phyloP scores from a whole-genome alignment of 2,113 vertebrate genomes.

The Chionis minor region DNA sequence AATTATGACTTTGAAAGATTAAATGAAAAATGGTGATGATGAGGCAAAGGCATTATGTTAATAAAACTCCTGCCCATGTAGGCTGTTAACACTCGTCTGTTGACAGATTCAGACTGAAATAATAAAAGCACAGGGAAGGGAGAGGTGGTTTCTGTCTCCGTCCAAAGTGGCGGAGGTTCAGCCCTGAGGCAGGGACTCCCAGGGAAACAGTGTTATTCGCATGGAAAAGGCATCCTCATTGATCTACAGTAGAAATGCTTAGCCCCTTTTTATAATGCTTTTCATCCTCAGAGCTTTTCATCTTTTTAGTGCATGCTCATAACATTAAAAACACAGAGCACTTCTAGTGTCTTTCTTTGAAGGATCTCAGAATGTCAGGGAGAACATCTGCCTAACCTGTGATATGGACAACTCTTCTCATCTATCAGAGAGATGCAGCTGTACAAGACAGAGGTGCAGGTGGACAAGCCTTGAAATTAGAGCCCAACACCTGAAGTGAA shows the following conservation, averaged over 20 bases:
- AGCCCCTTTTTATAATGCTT: not conserved
- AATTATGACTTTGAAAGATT: constrained; percentile 71
- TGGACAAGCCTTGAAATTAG: not conserved
- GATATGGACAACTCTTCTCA: not conserved
- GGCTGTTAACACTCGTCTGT: constrained; percentile 10
- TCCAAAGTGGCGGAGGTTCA: not conserved
- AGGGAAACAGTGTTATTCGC: not conserved
- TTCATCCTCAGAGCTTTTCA: not conserved
- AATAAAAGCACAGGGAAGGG: not conserved
- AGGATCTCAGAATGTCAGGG: not conserved
- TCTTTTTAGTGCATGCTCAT: not conserved
- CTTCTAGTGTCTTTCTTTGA: not conserved
- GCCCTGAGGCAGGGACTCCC: not conserved
- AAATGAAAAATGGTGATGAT: constrained; percentile 37
- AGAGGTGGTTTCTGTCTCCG: not conserved
- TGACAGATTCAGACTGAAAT: not conserved
- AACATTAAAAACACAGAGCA: not conserved
- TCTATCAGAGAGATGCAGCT: not conserved
- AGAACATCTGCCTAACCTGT: not conserved
- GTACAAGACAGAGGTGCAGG: not conserved
- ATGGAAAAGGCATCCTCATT: not conserved
- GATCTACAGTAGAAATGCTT: not conserved
- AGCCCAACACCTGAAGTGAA: not conserved
- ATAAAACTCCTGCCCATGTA: not conserved
- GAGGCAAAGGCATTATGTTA: constrained; percentile 26